phyloP scores from a whole-genome alignment of 2,113 vertebrate species.

The Anguilla japonica region DNA sequence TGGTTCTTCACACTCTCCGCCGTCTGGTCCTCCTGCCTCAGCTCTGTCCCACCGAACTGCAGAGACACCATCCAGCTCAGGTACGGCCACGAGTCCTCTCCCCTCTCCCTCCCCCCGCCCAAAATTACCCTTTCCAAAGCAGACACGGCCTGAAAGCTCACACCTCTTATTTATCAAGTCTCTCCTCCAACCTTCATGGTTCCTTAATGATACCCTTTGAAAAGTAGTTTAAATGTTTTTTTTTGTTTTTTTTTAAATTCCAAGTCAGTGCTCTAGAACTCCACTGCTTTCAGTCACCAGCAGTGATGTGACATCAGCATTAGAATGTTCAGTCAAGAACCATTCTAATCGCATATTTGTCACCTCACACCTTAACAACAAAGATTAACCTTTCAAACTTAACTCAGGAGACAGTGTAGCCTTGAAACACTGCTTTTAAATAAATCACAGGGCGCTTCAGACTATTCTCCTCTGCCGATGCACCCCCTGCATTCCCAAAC shows the following conservation, averaged over 20 bases:
- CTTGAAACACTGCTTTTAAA: too few relatives aligned
- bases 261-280: too few relatives aligned
- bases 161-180: neutral
- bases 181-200: neutral
- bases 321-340: too few relatives aligned
- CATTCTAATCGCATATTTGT: neutral
- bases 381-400: too few relatives aligned
- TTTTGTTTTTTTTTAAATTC: neutral
- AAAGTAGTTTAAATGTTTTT: neutral
- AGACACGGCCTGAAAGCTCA: neutral
- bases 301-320: too few relatives aligned
- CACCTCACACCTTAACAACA: too few relatives aligned
- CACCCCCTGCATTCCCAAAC: neutral
- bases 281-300: too few relatives aligned
- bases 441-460: too few relatives aligned
- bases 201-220: neutral
- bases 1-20: conserved; percentile 64
- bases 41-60: conserved; percentile 58
- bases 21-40: conserved; percentile 56
- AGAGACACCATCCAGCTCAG: neutral
- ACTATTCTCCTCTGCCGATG: neutral
- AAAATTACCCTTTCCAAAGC: too few relatives aligned
- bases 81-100: neutral
- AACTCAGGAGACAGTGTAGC: too few relatives aligned
- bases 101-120: neutral